A percentile compares a stretch with the other conserved stretches of the same genome.
Evolutionary conservation across 1,140 invertebrate genomes (phyloP).

Genomic region (Apis dorsata): DNA sequence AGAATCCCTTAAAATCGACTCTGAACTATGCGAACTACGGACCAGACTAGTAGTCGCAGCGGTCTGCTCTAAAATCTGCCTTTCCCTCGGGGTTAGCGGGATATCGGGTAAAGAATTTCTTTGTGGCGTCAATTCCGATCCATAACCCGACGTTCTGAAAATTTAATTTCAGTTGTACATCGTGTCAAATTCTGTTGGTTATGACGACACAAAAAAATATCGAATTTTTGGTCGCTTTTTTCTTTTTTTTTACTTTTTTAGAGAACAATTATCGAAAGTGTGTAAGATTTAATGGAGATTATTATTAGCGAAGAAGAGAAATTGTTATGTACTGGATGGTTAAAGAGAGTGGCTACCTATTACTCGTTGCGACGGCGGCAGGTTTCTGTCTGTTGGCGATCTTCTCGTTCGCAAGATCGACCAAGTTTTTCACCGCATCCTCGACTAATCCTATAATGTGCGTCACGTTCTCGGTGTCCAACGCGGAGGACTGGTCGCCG

Average conservation of each 20-base stretch:
- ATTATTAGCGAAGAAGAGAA: background rate
- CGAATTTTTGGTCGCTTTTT: background rate
- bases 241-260: too few species aligned
- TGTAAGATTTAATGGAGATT: background rate
- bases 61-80: constrained; percentile 85
- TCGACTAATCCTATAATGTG: constrained; percentile 89
- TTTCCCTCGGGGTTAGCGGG: constrained; percentile 87
- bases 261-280: too few species aligned
- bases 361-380: constrained; percentile 73
- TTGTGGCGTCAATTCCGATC: constrained; percentile 79
- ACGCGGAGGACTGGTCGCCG: constrained; percentile 83
- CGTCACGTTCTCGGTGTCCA: constrained; percentile 87
- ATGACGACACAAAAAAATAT: constrained; percentile 26
- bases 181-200: background rate
- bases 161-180: constrained; percentile 17
- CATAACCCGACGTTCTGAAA: constrained; percentile 76
- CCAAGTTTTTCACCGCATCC: constrained; percentile 88
- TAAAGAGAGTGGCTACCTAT: constrained; percentile 67
- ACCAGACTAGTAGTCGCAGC: constrained; percentile 81
- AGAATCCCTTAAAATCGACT: constrained; percentile 85
- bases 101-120: constrained; percentile 90
- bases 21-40: constrained; percentile 87
- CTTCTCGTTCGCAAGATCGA: constrained; percentile 84
- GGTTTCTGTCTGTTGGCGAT: constrained; percentile 82
- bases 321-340: too few species aligned